These are phyloP conservation scores for Eustalomyia histrio DNA, from an alignment of 2,888 invertebrate species.

Conservation along the genomic window DNA sequence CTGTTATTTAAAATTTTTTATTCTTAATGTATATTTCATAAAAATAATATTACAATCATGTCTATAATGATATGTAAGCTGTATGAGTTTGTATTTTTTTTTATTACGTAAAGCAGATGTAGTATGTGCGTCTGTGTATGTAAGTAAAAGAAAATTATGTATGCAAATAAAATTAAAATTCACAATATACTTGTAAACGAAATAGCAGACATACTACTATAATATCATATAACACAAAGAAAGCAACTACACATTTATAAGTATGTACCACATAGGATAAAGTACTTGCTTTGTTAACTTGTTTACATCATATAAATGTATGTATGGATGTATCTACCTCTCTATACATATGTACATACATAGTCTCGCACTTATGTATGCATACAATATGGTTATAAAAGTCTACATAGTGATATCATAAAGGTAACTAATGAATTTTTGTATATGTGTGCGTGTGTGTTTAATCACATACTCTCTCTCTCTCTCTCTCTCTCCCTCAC, in stretches of 20 bases:
- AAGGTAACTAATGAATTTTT: conserved; percentile 57
- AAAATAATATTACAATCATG: conserved; percentile 62
- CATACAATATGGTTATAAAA: conserved; percentile 22
- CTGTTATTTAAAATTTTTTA: conserved; percentile 10
- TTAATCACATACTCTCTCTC: not conserved
- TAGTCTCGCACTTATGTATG: not conserved
- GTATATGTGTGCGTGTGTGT: conserved; percentile 11
- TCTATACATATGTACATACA: too few species aligned
- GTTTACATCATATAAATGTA: not conserved
- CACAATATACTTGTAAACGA: conserved; percentile 49
- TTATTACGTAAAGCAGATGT: not conserved
- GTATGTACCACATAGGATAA: conserved; percentile 9
- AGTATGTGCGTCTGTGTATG: not conserved
- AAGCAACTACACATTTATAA: not conserved
- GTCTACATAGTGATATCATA: conserved; percentile 12
- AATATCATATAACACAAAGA: conserved; percentile 54
- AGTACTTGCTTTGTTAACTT: conserved; percentile 33
- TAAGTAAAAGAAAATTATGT: not conserved
- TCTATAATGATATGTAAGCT: conserved; percentile 53
- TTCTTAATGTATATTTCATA: conserved; percentile 25
- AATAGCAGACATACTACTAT: conserved; percentile 50
- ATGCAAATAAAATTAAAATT: conserved; percentile 62
- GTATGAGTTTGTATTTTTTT: conserved; percentile 6
- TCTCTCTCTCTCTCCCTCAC: too few species aligned
- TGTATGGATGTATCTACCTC: too few species aligned